A percentile compares a stretch with the other conserved stretches of the same genome.
These are phyloP conservation scores for Nycticryphes semicollaris DNA, from an alignment of 2,113 vertebrate genomes.

Conservation along the genomic window DNA sequence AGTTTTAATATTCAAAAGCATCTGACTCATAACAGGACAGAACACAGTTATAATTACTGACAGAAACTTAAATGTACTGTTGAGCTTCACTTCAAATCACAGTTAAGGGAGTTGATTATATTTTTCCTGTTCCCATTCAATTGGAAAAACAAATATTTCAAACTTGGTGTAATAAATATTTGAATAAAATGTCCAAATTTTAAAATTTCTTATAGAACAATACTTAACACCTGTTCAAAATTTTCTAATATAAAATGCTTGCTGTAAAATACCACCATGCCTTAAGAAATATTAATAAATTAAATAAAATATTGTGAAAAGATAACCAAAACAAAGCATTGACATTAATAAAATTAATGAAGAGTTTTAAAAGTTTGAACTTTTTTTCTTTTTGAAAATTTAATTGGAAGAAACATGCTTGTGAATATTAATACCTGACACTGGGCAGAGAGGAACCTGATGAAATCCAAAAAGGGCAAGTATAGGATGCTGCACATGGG, in stretches of 20 bases:
- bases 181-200: background rate
- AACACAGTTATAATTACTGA: background rate
- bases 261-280: background rate
- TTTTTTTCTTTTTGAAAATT: background rate
- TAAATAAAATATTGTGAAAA: background rate
- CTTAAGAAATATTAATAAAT: background rate
- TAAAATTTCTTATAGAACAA: background rate
- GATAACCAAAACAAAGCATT: background rate
- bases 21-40: background rate
- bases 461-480: too few relatives aligned
- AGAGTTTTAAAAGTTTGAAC: background rate
- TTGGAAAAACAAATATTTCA: background rate
- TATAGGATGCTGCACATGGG: too few relatives aligned
- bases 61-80: background rate
- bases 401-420: background rate
- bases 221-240: background rate
- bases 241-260: background rate
- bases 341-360: background rate
- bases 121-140: background rate
- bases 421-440: background rate
- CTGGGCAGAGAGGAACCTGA: too few relatives aligned
- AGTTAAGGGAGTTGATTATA: background rate
- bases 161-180: background rate
- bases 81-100: background rate
- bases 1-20: background rate